A percentile compares a stretch with the other conserved stretches of the same genome.
These are phyloP conservation scores for Pheosia gnoma DNA, from an alignment of 2,888 invertebrate genomes.

Conservation along the genomic window DNA sequence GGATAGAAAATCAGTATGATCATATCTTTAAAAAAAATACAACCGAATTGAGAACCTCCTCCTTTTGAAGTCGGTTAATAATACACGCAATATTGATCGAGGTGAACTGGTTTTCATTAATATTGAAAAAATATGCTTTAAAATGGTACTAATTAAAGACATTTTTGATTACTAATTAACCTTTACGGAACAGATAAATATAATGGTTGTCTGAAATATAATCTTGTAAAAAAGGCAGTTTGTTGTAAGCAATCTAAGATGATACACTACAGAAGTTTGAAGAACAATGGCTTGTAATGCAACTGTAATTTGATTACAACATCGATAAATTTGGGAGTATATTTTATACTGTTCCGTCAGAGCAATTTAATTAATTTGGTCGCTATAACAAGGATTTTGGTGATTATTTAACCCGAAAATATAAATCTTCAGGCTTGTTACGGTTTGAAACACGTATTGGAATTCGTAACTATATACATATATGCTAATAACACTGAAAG, in stretches of 20 bases:
- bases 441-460: slow-evolving; percentile 38
- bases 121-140: slow-evolving; percentile 67
- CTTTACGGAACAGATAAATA: slow-evolving; percentile 17
- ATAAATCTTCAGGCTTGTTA: slow-evolving; percentile 40
- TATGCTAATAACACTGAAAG: slow-evolving; percentile 36
- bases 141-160: slow-evolving; percentile 44
- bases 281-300: too few species aligned
- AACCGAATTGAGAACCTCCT: too few species aligned
- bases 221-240: not conserved
- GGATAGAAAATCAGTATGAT: not conserved
- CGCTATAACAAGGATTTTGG: slow-evolving; percentile 63
- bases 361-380: slow-evolving; percentile 50
- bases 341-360: slow-evolving; percentile 23
- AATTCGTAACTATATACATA: slow-evolving; percentile 12
- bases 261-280: too few species aligned
- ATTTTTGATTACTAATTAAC: slow-evolving; percentile 25
- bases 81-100: slow-evolving; percentile 32
- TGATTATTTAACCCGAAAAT: slow-evolving; percentile 54
- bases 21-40: too few species aligned
- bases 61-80: not conserved
- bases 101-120: slow-evolving; percentile 56
- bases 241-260: not conserved
- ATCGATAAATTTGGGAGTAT: too few species aligned
- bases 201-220: not conserved
- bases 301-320: too few species aligned